Evolutionary conservation across 2,113 vertebrate species (phyloP).

Genomic region (Lepidothrix coronata): DNA sequence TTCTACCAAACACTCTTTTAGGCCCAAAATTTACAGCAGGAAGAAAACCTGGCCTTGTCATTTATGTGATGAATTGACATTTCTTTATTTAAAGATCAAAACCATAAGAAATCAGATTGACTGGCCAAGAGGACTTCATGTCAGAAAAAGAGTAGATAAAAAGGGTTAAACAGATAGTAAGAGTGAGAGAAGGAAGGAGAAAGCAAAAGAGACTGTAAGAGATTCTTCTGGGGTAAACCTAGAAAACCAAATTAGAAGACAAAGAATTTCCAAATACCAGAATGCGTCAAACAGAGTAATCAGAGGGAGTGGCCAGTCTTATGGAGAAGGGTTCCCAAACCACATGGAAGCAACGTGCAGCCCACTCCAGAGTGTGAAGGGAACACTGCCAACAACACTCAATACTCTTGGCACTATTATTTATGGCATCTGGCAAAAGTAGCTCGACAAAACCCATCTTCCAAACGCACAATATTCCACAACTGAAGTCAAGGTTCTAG

Average conservation of each 20-base stretch:
- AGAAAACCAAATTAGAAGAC: not conserved
- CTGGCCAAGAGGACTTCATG: not conserved
- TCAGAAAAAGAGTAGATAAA: not conserved
- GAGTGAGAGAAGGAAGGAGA: not conserved
- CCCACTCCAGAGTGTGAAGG: not conserved
- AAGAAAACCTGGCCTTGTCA: not conserved
- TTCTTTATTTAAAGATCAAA: not conserved
- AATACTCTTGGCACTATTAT: not conserved
- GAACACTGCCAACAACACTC: not conserved
- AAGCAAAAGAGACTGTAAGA: not conserved
- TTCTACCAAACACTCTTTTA: not conserved
- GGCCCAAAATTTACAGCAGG: not conserved
- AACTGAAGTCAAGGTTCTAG: not conserved
- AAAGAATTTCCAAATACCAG: not conserved
- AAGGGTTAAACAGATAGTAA: not conserved
- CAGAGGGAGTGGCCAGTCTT: not conserved
- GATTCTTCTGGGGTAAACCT: not conserved
- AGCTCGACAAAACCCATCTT: not conserved
- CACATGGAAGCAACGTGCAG: fast-evolving
- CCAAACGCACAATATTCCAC: not conserved
- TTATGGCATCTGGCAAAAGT: not conserved
- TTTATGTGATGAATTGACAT: not conserved
- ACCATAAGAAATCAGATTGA: not conserved
- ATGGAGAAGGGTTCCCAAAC: not conserved
- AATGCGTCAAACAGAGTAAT: not conserved